These are phyloP conservation scores for Prosapia bicincta DNA, from an alignment of 2,888 invertebrate genomes.

Conservation along the genomic window DNA sequence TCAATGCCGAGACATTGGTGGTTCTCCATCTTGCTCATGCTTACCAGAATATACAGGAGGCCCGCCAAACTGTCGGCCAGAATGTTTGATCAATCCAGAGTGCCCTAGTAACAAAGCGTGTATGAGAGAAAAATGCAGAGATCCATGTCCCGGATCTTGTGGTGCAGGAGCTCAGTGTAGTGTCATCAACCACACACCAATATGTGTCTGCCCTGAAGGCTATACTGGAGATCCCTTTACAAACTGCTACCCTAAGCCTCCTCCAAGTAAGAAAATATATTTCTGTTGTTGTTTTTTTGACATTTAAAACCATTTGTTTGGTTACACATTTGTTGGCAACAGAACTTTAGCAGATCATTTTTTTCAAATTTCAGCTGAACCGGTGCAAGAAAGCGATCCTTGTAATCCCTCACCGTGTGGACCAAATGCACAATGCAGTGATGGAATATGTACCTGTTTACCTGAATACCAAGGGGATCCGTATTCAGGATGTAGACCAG, in stretches of 20 bases:
- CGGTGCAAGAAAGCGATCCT: constrained; percentile 39
- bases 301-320: not conserved
- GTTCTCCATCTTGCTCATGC: constrained; percentile 61
- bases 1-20: constrained; percentile 60
- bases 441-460: constrained; percentile 66
- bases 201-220: constrained; percentile 61
- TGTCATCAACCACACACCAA: constrained; percentile 47
- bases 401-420: constrained; percentile 64
- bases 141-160: constrained; percentile 56
- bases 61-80: constrained; percentile 73
- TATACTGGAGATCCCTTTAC: constrained; percentile 74
- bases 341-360: not conserved
- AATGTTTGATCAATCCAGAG: constrained; percentile 66
- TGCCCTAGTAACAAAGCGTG: constrained; percentile 56
- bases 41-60: constrained; percentile 61
- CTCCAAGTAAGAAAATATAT: constrained; percentile 42
- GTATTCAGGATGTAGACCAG: constrained; percentile 80
- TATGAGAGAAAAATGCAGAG: constrained; percentile 53
- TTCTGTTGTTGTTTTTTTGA: not conserved
- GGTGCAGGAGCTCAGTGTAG: constrained; percentile 53
- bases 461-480: constrained; percentile 78
- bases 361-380: constrained; percentile 28
- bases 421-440: constrained; percentile 53
- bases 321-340: constrained; percentile 18
- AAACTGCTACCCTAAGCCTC: constrained; percentile 57